These are phyloP conservation scores for Eunapius fragilis DNA, from an alignment of 37 sponge, comb jelly and placozoan genomes.

Conservation along the genomic window DNA sequence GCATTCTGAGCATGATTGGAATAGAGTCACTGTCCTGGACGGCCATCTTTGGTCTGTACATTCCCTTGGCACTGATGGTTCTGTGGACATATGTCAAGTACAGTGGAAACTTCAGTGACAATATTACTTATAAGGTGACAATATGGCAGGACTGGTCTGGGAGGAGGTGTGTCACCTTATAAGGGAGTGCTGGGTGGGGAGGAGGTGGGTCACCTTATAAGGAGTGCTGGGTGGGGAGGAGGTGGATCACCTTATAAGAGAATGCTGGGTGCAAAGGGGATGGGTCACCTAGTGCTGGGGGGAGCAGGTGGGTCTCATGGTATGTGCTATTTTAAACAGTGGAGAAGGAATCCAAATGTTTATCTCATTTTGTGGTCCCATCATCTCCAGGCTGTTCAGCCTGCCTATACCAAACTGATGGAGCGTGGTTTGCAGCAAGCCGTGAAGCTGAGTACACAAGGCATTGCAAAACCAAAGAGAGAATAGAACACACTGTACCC, in stretches of 20 bases:
- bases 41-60: conserved; percentile 71
- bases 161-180: conserved; percentile 71
- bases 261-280: neutral
- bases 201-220: neutral
- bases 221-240: neutral
- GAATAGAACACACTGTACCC: neutral
- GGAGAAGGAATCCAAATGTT: too few relatives aligned
- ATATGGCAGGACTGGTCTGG: conserved; percentile 75
- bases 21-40: conserved; percentile 69
- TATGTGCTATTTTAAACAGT: too few relatives aligned
- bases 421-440: conserved; percentile 69
- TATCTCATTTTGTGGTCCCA: neutral
- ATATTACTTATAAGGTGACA: conserved; percentile 75
- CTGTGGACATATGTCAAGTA: conserved; percentile 86
- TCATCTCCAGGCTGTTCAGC: conserved; percentile 52
- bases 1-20: conserved; percentile 64
- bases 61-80: conserved; percentile 61
- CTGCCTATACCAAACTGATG: conserved; percentile 44
- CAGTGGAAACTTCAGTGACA: conserved; percentile 84
- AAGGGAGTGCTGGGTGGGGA: neutral
- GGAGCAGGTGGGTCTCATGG: too few relatives aligned
- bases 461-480: conserved; percentile 8
- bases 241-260: neutral
- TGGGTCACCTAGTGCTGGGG: neutral
- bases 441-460: conserved; percentile 49